Evolutionary conservation across 2,797 vertebrate species (phyloP).

Genomic region (Remorina albescens): DNA sequence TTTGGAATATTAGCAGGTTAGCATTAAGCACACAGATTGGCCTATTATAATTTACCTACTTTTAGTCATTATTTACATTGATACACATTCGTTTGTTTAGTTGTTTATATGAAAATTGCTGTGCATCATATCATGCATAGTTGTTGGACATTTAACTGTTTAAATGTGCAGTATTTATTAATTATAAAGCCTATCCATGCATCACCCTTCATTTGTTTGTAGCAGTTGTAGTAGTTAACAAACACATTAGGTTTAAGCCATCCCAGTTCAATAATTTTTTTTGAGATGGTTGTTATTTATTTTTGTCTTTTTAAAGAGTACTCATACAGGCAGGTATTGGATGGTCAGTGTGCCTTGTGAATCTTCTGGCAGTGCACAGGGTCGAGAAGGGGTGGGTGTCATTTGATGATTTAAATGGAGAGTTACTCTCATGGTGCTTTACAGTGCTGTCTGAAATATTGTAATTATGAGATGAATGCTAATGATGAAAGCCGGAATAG

Average conservation of each 20-base stretch:
- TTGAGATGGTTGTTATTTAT: too few species aligned
- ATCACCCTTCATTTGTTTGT: too few species aligned
- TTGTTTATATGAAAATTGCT: too few species aligned
- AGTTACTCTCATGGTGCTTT: constrained; percentile 45
- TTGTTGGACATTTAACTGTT: neutral
- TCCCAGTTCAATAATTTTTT: too few species aligned
- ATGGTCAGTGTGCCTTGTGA: constrained; percentile 13
- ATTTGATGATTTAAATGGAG: constrained; percentile 43
- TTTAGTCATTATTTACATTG: too few species aligned
- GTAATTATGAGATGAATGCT: constrained; percentile 50
- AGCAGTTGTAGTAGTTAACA: neutral
- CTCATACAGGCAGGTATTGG: neutral
- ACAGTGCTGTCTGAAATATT: constrained; percentile 60
- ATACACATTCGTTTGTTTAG: too few species aligned
- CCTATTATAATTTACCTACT: too few species aligned
- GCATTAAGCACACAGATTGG: neutral
- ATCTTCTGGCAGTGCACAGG: constrained; percentile 32
- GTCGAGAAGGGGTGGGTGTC: neutral
- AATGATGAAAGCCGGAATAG: constrained; percentile 42
- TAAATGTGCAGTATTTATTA: neutral
- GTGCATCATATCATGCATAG: neutral
- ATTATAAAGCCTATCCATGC: neutral
- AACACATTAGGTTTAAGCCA: too few species aligned
- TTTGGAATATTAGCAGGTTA: neutral
- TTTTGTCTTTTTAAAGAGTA: neutral